A percentile compares a stretch with the other conserved stretches of the same genome.
Evolutionary conservation across 2,888 invertebrate species (phyloP).

Genomic region (Diloba caeruleocephala): DNA sequence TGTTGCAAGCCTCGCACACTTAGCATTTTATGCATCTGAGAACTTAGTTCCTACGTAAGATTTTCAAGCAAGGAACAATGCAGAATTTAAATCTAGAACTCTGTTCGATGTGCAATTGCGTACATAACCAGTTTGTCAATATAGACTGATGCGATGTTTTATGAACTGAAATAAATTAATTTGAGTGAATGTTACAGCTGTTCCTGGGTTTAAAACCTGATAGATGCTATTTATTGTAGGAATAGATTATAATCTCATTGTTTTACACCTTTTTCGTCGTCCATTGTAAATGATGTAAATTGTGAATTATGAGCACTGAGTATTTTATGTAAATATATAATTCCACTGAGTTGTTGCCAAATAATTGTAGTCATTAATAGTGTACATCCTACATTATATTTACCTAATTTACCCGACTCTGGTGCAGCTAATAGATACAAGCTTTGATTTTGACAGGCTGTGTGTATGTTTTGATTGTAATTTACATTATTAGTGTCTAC

Average conservation of each 20-base stretch:
- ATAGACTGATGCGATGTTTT: constrained; percentile 49
- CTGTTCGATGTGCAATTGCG: constrained; percentile 46
- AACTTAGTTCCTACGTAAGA: constrained; percentile 55
- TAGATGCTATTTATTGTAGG: constrained; percentile 56
- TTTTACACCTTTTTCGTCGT: constrained; percentile 53
- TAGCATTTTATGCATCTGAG: constrained; percentile 47
- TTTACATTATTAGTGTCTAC: constrained; percentile 4
- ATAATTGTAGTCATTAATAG: constrained; percentile 44
- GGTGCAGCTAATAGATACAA: constrained; percentile 6
- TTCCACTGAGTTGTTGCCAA: constrained; percentile 52
- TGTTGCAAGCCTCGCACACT: constrained; percentile 62
- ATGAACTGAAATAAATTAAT: constrained; percentile 50
- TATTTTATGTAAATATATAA: constrained; percentile 53
- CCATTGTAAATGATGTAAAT: constrained; percentile 52
- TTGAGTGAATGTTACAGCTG: constrained; percentile 54
- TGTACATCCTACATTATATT: constrained; percentile 18
- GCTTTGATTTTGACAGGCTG: constrained; percentile 4
- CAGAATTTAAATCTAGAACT: constrained; percentile 36
- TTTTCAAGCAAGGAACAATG: constrained; percentile 30
- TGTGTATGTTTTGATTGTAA: constrained; percentile 3
- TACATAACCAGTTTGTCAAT: constrained; percentile 41
- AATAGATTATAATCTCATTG: constrained; percentile 51
- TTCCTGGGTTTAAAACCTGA: constrained; percentile 58
- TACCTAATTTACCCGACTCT: constrained; percentile 31
- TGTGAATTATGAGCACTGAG: constrained; percentile 47